These are phyloP conservation scores for Bagarius yarrelli DNA, from an alignment of 2,113 vertebrate genomes.

Conservation along the genomic window DNA sequence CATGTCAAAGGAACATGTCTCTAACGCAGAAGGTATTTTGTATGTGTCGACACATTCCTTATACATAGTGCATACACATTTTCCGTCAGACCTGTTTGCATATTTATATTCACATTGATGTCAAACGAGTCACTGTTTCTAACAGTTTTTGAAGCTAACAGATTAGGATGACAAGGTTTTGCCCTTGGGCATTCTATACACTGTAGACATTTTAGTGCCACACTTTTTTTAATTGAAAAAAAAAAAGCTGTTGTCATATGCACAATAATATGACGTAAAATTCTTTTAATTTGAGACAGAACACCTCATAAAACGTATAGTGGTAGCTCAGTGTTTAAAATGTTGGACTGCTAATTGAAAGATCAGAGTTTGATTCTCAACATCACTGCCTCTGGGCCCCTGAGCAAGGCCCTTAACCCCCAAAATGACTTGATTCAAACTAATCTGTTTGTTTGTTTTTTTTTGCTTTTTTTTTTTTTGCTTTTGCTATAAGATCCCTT, in stretches of 20 bases:
- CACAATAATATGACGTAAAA: not conserved
- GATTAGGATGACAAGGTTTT: not conserved
- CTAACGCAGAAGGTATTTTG: not conserved
- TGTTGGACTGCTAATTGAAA: too few relatives aligned
- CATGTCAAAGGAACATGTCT: not conserved
- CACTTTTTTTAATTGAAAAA: not conserved
- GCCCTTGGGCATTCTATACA: not conserved
- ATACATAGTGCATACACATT: not conserved
- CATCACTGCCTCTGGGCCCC: too few relatives aligned
- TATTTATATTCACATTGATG: slow-evolving; percentile 35
- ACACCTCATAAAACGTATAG: too few relatives aligned
- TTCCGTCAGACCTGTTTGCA: slow-evolving; percentile 19
- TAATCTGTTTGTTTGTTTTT: too few relatives aligned
- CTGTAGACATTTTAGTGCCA: not conserved
- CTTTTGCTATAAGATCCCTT: not conserved
- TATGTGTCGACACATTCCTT: not conserved
- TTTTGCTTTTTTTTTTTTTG: not conserved
- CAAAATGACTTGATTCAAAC: not conserved
- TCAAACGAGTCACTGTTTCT: slow-evolving; percentile 13
- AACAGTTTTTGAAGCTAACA: not conserved
- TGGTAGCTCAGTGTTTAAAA: too few relatives aligned
- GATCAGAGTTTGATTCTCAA: too few relatives aligned
- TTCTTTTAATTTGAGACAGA: not conserved
- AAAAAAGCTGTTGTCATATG: not conserved
- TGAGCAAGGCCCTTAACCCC: too few relatives aligned